Percentiles rank a stretch among this genome's conserved stretches.
Conservation (phyloP, 2,113 vertebrate species). For the Phylloscopus trochiloides region DNA sequence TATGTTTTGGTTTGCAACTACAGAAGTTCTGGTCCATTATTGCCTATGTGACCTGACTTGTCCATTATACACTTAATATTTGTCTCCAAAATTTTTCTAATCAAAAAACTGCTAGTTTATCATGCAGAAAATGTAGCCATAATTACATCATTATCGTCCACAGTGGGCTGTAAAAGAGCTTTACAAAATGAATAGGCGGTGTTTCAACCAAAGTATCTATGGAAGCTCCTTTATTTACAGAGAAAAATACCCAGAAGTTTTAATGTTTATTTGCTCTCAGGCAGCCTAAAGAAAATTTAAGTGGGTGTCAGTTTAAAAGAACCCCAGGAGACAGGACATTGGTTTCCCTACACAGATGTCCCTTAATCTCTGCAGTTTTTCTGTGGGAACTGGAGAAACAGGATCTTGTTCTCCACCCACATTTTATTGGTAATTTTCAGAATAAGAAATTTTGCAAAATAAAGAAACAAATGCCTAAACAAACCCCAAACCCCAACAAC, state of each 20-base stretch:
- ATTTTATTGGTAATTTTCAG: not conserved
- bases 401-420: not conserved
- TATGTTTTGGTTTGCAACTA: constrained; percentile 38
- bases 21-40: constrained; percentile 45
- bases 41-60: constrained; percentile 36
- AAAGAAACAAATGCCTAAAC: not conserved
- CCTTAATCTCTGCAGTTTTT: not conserved
- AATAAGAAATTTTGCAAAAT: not conserved
- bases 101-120: constrained; percentile 68
- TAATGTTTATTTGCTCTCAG: not conserved
- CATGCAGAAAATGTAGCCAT: constrained; percentile 52
- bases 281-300: not conserved
- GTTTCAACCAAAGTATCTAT: not conserved
- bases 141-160: constrained; percentile 61
- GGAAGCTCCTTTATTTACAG: constrained; percentile 26
- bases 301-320: not conserved
- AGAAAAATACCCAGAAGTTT: not conserved
- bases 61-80: constrained; percentile 54
- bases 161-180: constrained; percentile 45
- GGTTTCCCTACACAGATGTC: not conserved
- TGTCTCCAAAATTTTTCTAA: constrained; percentile 60
- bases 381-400: not conserved
- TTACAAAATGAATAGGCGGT: constrained; percentile 46
- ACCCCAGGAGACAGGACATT: not conserved
- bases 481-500: not conserved